These are phyloP conservation scores for Adelosebastes latens DNA, from an alignment of 2,797 vertebrate species.

Conservation along the genomic window DNA sequence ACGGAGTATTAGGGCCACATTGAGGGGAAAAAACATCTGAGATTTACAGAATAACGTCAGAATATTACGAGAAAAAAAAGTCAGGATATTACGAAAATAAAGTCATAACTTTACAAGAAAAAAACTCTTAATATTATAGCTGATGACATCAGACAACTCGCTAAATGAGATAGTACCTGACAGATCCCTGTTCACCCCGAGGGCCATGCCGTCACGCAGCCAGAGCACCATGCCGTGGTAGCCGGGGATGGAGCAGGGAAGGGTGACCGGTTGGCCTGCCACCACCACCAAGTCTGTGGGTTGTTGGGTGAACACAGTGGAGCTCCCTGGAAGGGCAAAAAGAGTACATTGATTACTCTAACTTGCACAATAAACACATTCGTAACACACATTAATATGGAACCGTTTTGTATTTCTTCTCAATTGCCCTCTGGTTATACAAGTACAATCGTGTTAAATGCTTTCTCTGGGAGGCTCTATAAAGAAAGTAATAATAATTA, in stretches of 20 bases:
- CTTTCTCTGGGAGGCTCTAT: too few relatives aligned
- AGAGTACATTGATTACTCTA: neutral
- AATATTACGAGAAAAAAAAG: too few relatives aligned
- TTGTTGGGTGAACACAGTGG: conserved; percentile 89
- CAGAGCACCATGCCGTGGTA: conserved; percentile 93
- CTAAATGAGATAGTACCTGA: conserved; percentile 80
- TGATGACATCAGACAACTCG: neutral
- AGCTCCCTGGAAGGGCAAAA: conserved; percentile 76
- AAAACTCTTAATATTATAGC: fast-evolving
- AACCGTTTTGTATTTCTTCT: too few relatives aligned
- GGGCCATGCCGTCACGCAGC: conserved; percentile 91
- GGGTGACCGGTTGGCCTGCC: conserved; percentile 89
- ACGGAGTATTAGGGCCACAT: too few relatives aligned
- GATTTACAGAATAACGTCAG: too few relatives aligned
- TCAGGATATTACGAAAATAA: too few relatives aligned
- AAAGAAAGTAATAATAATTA: too few relatives aligned
- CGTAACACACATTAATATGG: too few relatives aligned
- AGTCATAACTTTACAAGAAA: too few relatives aligned
- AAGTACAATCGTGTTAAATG: too few relatives aligned
- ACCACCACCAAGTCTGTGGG: conserved; percentile 92
- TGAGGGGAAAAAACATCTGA: too few relatives aligned
- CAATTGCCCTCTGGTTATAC: too few relatives aligned
- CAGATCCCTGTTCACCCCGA: conserved; percentile 90
- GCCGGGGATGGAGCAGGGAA: conserved; percentile 90
- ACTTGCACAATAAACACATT: neutral